Percentiles rank a stretch among this genome's conserved stretches.
phyloP scores from a whole-genome alignment of 1,140 invertebrate species.

The Musca vetustissima region DNA sequence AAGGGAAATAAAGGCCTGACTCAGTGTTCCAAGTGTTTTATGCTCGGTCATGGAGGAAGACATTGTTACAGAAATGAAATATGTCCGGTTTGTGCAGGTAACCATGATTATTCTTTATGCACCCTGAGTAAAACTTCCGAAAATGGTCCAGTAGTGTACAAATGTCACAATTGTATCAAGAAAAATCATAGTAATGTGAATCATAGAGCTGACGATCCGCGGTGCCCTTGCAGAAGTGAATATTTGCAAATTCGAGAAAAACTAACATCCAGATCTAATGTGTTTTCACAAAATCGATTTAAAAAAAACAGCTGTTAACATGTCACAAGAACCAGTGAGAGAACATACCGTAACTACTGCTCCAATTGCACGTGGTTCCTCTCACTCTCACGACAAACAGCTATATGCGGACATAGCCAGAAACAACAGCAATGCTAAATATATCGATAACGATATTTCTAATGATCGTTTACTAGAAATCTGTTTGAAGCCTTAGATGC shows the following conservation, averaged over 20 bases:
- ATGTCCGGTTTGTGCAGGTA: not conserved
- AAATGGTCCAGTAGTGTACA: not conserved
- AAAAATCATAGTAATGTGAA: not conserved
- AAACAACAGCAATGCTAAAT: not conserved
- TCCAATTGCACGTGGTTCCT: not conserved
- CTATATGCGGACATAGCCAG: not conserved
- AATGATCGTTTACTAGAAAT: conserved; percentile 9
- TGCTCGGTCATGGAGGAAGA: not conserved
- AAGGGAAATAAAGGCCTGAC: not conserved
- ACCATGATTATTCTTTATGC: too few relatives aligned
- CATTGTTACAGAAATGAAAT: not conserved
- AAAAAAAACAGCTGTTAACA: too few relatives aligned
- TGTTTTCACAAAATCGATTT: too few relatives aligned
- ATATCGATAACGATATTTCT: not conserved
- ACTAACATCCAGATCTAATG: not conserved
- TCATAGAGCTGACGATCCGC: not conserved
- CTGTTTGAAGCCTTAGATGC: conserved; percentile 8
- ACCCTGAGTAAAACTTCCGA: not conserved
- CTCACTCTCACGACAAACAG: not conserved
- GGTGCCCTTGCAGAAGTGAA: not conserved
- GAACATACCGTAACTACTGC: not conserved
- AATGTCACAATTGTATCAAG: not conserved
- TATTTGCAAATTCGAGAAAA: not conserved
- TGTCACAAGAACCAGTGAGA: not conserved
- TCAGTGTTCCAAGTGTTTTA: not conserved